Base-by-base conservation (phyloP, 2,113 vertebrate genomes). In the Phainopepla nitens region DNA sequence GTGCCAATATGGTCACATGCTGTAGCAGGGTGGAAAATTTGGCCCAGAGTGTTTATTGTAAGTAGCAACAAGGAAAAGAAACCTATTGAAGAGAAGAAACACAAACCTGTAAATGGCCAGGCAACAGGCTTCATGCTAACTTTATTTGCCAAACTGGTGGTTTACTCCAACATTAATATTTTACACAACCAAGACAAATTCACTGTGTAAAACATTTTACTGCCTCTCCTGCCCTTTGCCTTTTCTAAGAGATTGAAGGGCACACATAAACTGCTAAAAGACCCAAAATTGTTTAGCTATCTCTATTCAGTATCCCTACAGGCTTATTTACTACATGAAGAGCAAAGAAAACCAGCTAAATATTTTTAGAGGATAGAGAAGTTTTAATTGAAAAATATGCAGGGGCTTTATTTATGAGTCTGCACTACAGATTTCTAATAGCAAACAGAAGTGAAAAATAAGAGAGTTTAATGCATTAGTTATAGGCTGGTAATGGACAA, bases 361-460 rank as follows among this genome's bases (percentile, higher is more conserved):
- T 4, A 21, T 82, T 92, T 81, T 84, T 87, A 82, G 50, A 93
- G 27, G 36, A 76, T 27, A 51, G 45, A 76, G 78, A 75, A 64
- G 15, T 82, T 83, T 86, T 93, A 71, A 75, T 79, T 93, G n/a
- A 61, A 60, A 84, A 92, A 94, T 94, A 79, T 60, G 42, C 28
- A 88, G 64, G 25, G 39, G n/a, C n/a, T 90, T 92, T 71, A 54
- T 39, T 86, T 93, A 39, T 3, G 25, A 45, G 35, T 45, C 58
- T 66, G 11, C 42, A 41, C 41, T 85, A 33, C 29, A 51, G 62
- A 35, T 75, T 91, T 91, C 69, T 93, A 58, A 86, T 66, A 90
- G 44, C 41, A 96, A 94, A 79, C 18, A 57, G 83, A 90, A 96
- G 24, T 89, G 57, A 94, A 96, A 91, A 96, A 87, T 83, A 77